These are phyloP conservation scores for Salvator merianae DNA, from an alignment of 2,113 vertebrate genomes.

Conservation along the genomic window DNA sequence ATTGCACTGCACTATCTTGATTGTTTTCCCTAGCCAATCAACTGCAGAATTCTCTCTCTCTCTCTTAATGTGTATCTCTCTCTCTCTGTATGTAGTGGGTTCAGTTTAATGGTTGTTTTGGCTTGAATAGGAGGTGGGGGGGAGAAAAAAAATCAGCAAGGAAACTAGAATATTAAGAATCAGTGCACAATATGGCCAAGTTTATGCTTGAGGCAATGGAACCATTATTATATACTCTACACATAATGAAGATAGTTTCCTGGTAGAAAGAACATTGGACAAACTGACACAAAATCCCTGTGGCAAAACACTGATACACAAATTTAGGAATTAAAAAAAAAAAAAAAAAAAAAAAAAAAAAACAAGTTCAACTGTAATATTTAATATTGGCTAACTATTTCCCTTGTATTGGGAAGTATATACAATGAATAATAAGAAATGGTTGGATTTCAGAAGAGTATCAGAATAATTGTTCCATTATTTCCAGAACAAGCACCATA, in stretches of 20 bases:
- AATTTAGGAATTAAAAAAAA: slow-evolving; percentile 17
- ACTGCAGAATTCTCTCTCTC: not conserved
- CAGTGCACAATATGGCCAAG: not conserved
- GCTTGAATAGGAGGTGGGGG: slow-evolving; percentile 26
- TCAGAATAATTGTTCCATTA: not conserved
- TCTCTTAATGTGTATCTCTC: no score
- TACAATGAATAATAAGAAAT: not conserved
- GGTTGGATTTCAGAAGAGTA: not conserved
- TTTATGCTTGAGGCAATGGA: not conserved
- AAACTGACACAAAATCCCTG: not conserved
- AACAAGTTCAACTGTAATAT: not conserved
- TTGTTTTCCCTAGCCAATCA: not conserved
- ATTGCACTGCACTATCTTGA: not conserved
- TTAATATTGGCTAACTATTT: slow-evolving; percentile 4
- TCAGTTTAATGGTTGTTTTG: slow-evolving; percentile 17
- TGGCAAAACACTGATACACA: not conserved
- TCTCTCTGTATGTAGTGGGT: not conserved
- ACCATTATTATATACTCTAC: not conserved
- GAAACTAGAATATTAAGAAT: slow-evolving; percentile 8
- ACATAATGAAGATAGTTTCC: not conserved
- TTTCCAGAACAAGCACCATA: not conserved
- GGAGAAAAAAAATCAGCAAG: slow-evolving; percentile 25
- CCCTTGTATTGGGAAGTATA: slow-evolving; percentile 14
- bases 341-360: no score
- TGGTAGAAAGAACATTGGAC: slow-evolving; percentile 3